Percentiles rank a stretch among this genome's conserved stretches.
phyloP scores from a whole-genome alignment of 1,140 invertebrate genomes.

The Wasmannia auropunctata region DNA sequence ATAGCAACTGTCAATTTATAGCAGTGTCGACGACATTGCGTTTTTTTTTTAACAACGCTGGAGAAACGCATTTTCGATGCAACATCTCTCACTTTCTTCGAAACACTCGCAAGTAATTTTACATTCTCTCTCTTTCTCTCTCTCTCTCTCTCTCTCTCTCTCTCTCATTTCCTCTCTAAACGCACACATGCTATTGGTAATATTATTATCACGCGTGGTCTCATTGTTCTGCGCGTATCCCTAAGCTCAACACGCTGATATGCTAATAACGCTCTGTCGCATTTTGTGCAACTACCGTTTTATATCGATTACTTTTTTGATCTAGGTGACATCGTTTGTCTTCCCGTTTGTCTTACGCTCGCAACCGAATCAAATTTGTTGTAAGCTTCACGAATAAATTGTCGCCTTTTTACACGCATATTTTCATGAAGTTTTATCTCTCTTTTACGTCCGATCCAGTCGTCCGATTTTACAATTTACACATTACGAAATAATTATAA shows the following conservation, averaged over 20 bases:
- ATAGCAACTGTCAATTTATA: neutral
- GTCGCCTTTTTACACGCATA: neutral
- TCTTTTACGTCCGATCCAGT: slow-evolving; percentile 34
- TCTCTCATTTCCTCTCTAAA: slow-evolving; percentile 57
- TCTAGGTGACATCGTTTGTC: slow-evolving; percentile 32
- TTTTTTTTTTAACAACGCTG: neutral
- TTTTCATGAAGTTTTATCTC: neutral
- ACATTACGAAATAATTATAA: slow-evolving; percentile 28
- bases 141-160: neutral
- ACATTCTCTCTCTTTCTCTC: neutral
- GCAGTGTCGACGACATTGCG: slow-evolving; percentile 8
- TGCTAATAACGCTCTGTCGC: slow-evolving; percentile 80
- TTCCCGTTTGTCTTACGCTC: slow-evolving; percentile 33
- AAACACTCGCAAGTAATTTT: slow-evolving; percentile 24
- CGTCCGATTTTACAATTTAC: slow-evolving; percentile 17
- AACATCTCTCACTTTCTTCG: neutral
- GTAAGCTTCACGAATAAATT: slow-evolving; percentile 7
- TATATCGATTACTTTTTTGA: slow-evolving; percentile 66
- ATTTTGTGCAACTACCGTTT: slow-evolving; percentile 71
- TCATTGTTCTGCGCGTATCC: slow-evolving; percentile 75
- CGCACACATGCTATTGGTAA: slow-evolving; percentile 70
- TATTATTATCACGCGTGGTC: slow-evolving; percentile 70
- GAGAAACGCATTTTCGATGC: slow-evolving; percentile 15
- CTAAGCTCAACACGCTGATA: slow-evolving; percentile 84
- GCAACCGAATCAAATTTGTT: slow-evolving; percentile 31